Evolutionary conservation across 1,140 invertebrate species (phyloP), one percentile per base, ranked within the genome.

Genomic region (Vanessa atalanta): DNA sequence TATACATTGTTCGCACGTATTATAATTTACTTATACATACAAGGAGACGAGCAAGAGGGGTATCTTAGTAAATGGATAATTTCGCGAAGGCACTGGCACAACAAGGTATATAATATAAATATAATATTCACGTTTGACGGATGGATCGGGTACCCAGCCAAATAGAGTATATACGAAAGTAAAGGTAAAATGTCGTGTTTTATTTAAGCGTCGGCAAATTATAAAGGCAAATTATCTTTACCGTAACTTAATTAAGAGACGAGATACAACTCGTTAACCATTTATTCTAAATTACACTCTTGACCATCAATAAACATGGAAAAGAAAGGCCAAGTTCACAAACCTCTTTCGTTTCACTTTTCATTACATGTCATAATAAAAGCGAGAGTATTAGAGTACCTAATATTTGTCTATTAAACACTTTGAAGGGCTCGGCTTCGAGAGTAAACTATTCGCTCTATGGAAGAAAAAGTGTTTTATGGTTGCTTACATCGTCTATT

Each of bases 341-440:
- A 79, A 77, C 67, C 61, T 60, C 14, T 73, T 65, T 70, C 78
- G 81, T 83, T 81, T 83, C 81, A 81, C 81, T 83, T 83, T 81
- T 78, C 79, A 71, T 66, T 31, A 79, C 70, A 77, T 79, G 77
- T 83, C 81, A 81, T 75, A 79, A 81, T 79, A 79, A 81, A 79
- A 80, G 65, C 68, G 77, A 81, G 76, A 81, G 81, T 79, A 69
- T 73, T 72, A 50, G 47, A 73, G 65, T 69, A 79, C 72, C 26
- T 77, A 77, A 79, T 82, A 78, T 82, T 81, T 79, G 76, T 83
- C 79, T 79, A 76, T 77, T 80, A 80, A 78, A 78, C 78, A 80
- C 50, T 60, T 55, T 65, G 65, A 73, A 78, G 65, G 69, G 70
- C 76, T 78, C 73, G 71, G 51, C 69, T 67, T 70, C 77, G 66